Evolutionary conservation across 2,888 invertebrate species (phyloP), one percentile per base, ranked within the genome.

Genomic region (Drosophila mimetica): DNA sequence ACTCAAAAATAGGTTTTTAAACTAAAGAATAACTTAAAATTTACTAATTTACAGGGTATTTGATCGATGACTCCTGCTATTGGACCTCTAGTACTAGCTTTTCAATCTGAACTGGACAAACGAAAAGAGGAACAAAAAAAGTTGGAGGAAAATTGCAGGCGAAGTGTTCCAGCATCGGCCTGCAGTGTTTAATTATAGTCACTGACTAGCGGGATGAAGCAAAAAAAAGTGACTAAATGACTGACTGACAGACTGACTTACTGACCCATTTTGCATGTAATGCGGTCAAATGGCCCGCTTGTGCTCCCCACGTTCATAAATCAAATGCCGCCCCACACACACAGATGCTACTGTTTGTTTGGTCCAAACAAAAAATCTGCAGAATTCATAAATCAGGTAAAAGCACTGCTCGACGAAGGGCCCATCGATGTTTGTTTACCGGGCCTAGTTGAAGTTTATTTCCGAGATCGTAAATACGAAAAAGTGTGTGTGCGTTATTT

Each of bases 141-240:
- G 14, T 11, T 30, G 46, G 6, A 46, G 46, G 7, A 41, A 59
- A 60, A 60, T 34, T 60, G 18, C 9, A 16, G 51, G 11, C 64
- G 67, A 64, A 75, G 41, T 66, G 63, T 61, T 63, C 66, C 58
- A 59, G 28, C 75, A 53, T 58, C 37, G 69, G 51, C 58, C 54
- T 46, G 57, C 73, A 60, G 50, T 76, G 76, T 78, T 79, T 81
- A 77, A 79, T 79, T 79, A 79, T 73, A 65, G 81, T 50, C 66
- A 61, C 32, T n/a, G n/a, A 32, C 37, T 55, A 16, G 47, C 14
- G 22, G 52, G 46, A 36, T 39, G 44, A n/a, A 32, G 11, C 48
- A 9, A 28, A 34, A 32, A 36, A 18, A 36, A 25, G 16, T 41
- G 32, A 34, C 48, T 34, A 28, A 42, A 14, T 42, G 36, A 39